Conservation (phyloP, 2,888 invertebrate species). For the Encarsia formosa region DNA sequence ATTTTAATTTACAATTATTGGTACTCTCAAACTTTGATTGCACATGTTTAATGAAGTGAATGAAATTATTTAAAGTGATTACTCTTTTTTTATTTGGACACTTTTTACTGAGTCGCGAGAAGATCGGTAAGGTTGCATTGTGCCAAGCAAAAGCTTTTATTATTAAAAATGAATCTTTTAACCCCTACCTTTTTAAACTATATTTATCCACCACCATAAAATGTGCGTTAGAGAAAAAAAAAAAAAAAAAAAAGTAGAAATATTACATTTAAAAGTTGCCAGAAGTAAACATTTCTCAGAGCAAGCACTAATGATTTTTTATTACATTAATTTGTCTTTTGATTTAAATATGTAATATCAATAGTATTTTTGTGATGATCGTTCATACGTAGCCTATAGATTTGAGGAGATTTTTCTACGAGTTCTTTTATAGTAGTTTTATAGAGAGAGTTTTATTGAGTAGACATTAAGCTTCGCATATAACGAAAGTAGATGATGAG, state of each 20-base stretch:
- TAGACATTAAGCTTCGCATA: conserved; percentile 18
- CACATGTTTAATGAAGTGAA: too few species aligned
- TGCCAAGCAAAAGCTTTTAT: conserved; percentile 18
- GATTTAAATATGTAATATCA: conserved; percentile 3
- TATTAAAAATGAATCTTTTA: conserved; percentile 13
- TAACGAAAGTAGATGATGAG: conserved; percentile 15
- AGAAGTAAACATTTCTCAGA: conserved; percentile 11
- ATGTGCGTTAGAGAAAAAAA: too few species aligned
- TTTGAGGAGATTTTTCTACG: conserved; percentile 22
- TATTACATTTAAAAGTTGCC: too few species aligned
- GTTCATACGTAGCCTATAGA: conserved; percentile 12
- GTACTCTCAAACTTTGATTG: too few species aligned
- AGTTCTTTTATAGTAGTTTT: conserved; percentile 18
- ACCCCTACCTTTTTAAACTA: too few species aligned
- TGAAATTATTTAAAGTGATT: too few species aligned
- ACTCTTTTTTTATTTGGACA: too few species aligned
- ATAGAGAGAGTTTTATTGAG: conserved; percentile 13
- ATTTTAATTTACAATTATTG: too few species aligned
- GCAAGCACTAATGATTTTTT: conserved; percentile 5
- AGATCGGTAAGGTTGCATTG: too few species aligned
- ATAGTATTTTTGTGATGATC: conserved; percentile 17
- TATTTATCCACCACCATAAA: too few species aligned
- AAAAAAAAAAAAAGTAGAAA: too few species aligned
- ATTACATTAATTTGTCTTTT: background rate
- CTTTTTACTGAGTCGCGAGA: too few species aligned